phyloP scores from a whole-genome alignment of 2,113 vertebrate species.

The Pseudopipra pipra region DNA sequence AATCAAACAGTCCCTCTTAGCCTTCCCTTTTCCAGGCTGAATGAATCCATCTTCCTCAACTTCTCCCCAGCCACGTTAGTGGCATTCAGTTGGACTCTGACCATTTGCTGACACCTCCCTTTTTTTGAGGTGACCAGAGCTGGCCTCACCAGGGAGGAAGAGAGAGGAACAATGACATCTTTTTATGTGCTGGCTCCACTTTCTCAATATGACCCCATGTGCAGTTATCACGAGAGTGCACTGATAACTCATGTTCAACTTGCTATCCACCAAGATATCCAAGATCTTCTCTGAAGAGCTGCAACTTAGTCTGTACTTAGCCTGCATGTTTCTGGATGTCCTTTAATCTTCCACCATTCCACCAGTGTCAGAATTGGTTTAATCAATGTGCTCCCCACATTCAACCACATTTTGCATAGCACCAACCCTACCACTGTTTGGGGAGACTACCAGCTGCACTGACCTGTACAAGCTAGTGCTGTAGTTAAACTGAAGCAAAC shows the following conservation, averaged over 20 bases:
- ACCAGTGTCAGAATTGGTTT: not conserved
- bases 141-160: not conserved
- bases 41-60: not conserved
- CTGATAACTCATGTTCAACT: not conserved
- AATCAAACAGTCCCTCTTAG: not conserved
- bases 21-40: not conserved
- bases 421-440: not conserved
- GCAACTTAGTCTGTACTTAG: not conserved
- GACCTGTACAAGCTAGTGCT: fast-evolving
- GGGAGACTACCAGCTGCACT: not conserved
- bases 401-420: not conserved
- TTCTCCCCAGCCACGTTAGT: not conserved
- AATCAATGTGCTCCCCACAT: not conserved
- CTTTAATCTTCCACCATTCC: not conserved
- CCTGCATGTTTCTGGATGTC: not conserved
- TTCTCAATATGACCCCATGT: not conserved
- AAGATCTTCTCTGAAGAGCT: not conserved
- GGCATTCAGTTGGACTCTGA: not conserved
- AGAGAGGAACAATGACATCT: not conserved
- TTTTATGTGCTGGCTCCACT: not conserved
- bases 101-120: not conserved
- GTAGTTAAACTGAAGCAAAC: not conserved
- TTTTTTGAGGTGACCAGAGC: not conserved
- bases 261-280: not conserved
- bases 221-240: not conserved